These are phyloP conservation scores for Cottoperca gobio DNA, from an alignment of 2,797 vertebrate genomes.

Conservation along the genomic window DNA sequence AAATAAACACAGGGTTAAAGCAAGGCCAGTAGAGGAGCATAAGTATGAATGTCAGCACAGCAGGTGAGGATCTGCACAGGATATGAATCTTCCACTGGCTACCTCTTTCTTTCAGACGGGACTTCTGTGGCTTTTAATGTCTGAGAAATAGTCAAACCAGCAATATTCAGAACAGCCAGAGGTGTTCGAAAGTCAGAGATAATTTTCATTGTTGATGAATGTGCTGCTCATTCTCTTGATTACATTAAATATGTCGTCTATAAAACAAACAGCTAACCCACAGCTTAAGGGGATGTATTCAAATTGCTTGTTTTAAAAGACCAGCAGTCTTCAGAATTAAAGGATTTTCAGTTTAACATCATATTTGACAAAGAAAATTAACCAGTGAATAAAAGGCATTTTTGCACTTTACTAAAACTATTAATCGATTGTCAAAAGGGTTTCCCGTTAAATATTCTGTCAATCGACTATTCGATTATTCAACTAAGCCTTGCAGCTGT, in stretches of 20 bases:
- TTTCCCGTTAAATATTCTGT: not conserved
- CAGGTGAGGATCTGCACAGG: slow-evolving; percentile 52
- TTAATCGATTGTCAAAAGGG: not conserved
- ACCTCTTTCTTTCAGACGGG: slow-evolving; percentile 20
- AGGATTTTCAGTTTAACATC: not conserved
- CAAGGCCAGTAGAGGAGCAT: slow-evolving; percentile 42
- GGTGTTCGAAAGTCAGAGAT: not conserved
- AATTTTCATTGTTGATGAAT: not conserved
- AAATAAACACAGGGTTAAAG: slow-evolving; percentile 47
- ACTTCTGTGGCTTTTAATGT: slow-evolving; percentile 8
- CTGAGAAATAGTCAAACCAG: not conserved
- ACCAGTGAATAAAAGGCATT: not conserved
- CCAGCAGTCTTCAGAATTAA: too few species aligned
- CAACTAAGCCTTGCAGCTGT: not conserved
- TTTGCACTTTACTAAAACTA: not conserved
- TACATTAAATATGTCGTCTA: not conserved
- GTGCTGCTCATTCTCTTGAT: too few species aligned
- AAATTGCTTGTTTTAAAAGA: not conserved
- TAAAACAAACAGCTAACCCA: not conserved
- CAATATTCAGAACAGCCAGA: not conserved
- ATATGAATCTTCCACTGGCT: slow-evolving; percentile 55
- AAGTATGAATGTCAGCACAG: slow-evolving; percentile 46
- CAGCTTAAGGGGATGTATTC: not conserved
- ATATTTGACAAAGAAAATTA: not conserved
- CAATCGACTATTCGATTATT: not conserved